Base-by-base conservation (phyloP, 1,140 invertebrate genomes). In the Drosophila eugracilis region DNA sequence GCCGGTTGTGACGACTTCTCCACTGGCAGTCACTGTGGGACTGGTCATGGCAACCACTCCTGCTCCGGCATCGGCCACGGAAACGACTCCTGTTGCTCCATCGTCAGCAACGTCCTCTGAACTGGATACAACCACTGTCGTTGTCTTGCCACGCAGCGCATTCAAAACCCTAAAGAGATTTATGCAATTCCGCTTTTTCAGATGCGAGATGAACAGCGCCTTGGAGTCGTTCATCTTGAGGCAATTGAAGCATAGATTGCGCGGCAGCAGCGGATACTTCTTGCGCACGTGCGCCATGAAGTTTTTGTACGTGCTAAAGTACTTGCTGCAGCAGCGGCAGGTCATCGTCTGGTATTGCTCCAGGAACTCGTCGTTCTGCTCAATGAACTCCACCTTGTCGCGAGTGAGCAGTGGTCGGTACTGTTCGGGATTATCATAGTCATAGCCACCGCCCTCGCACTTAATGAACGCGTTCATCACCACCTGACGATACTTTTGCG, bases 251-350 rank as follows among this genome's bases (percentile, higher is more conserved):
- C 91, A 92, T 0, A 91, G 53, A 36, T 91, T 91, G 36, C 91
- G 75, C 37, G 91, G 86, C 66, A 92, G 47, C 37, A 72, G 49
- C 9, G 81, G 77, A 69, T 92, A 92, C 73, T 91, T 91, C 41
- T 91, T 92, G 36, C 91, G 83, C 53, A 92, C 91, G 44, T 92
- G 91, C n/a, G 90, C 91, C 91, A 92, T 92, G 39, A 92, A 92
- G 53, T 90, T 90, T 66, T 92, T 92, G 44, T 92, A 92, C 5
- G 89, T 91, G 41, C 71, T 80, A 32, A 90, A 91, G 45, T 67
- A 78, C 44, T 90, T 90, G 57, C 72, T 81, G 58, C 91, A 92
- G 42, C 91, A 92, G 32, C 83, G 90, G 37, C 91, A 92, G 4
- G 85, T 91, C 89, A 92, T 91, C 28, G 75, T 91, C 54, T 92